Evolutionary conservation across 2,888 invertebrate species (phyloP).

Genomic region (Tyria jacobaeae): DNA sequence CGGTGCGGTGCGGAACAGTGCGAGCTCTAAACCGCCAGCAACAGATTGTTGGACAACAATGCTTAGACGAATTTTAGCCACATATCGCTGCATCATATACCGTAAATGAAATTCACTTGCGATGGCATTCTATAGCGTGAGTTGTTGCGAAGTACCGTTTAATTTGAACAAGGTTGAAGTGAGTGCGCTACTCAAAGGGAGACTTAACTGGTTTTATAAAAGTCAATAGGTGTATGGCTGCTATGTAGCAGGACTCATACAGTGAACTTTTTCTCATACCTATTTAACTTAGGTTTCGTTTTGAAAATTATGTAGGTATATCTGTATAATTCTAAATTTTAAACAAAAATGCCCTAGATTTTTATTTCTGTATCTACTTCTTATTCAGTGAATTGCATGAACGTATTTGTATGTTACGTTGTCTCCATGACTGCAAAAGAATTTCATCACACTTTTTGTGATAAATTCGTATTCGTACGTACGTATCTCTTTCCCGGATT

Average conservation of each 20-base stretch:
- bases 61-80: conserved; percentile 45
- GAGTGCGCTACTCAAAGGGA: neutral
- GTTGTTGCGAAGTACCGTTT: neutral
- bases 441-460: conserved; percentile 30
- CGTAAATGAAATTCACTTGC: conserved; percentile 46
- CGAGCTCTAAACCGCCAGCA: conserved; percentile 42
- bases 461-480: conserved; percentile 28
- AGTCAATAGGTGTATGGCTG: too few relatives aligned
- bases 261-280: too few relatives aligned
- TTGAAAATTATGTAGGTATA: too few relatives aligned
- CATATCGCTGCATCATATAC: conserved; percentile 32
- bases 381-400: neutral
- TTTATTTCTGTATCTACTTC: neutral
- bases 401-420: neutral
- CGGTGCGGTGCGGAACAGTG: conserved; percentile 6
- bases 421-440: conserved; percentile 23
- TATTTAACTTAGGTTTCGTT: too few relatives aligned
- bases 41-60: conserved; percentile 56
- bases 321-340: too few relatives aligned
- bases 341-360: too few relatives aligned
- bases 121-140: conserved; percentile 9
- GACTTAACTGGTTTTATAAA: neutral
- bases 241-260: too few relatives aligned
- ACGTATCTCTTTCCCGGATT: conserved; percentile 17
- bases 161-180: neutral